phyloP scores from a whole-genome alignment of 2,888 invertebrate genomes.

The Malthinus flaveolus region DNA sequence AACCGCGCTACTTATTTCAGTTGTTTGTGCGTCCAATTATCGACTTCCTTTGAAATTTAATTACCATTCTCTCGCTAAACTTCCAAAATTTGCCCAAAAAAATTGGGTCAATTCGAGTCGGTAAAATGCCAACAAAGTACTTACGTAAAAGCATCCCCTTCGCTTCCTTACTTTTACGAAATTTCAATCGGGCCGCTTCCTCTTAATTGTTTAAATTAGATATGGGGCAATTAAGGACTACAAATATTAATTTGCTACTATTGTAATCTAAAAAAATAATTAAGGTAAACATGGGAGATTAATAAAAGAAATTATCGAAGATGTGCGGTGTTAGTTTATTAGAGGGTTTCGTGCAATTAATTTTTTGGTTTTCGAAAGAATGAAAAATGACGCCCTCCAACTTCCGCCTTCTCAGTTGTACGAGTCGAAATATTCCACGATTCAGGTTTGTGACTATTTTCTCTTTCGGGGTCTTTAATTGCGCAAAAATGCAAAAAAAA shows the following conservation, averaged over 20 bases:
- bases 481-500: neutral
- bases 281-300: conserved; percentile 16
- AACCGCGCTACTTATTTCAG: neutral
- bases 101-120: neutral
- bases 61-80: neutral
- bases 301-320: conserved; percentile 10
- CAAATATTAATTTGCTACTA: conserved; percentile 7
- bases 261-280: conserved; percentile 16
- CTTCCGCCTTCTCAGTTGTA: conserved; percentile 35
- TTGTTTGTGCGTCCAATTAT: neutral
- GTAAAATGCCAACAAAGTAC: neutral
- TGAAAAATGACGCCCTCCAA: conserved; percentile 12
- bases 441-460: conserved; percentile 31
- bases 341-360: too few relatives aligned
- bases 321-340: too few relatives aligned
- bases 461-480: neutral
- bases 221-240: conserved; percentile 12
- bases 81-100: neutral
- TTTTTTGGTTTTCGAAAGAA: neutral
- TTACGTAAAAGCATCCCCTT: neutral
- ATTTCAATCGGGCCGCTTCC: neutral
- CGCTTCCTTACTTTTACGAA: neutral
- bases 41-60: neutral
- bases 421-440: conserved; percentile 31
- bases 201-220: conserved; percentile 3